Base-by-base conservation (phyloP, 1,140 invertebrate species). In the Mya arenaria region DNA sequence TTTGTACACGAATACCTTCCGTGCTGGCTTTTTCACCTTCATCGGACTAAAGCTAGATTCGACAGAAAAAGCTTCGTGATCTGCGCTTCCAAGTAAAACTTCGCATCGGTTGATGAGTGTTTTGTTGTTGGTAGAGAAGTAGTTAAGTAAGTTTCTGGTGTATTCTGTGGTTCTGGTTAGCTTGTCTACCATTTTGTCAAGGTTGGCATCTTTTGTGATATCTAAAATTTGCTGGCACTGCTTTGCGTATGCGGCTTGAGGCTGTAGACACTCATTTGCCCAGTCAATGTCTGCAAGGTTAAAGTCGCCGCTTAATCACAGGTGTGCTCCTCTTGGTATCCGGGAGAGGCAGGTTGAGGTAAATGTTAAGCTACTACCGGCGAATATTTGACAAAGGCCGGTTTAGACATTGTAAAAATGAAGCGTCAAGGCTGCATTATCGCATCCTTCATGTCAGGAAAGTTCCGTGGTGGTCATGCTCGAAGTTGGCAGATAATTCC, bases 61-160 rank as follows among this genome's bases (percentile, higher is more conserved):
- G 19, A 39, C 36, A 39, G 36, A 68, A 34, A 68, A 17, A 19
- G 63, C 34, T 34, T 68, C 63, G 36, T 68, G 63, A 1, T 68
- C 63, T 17, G 17, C 63, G 10, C 13, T 68, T 13, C 5, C 63
- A 25, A 1, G 63, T 1, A 34, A 17, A 17, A 68, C 36, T 39
- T 68, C 63, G 32, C 63, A 68, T 13, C 34, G 28, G 25, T 68
- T 68, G 28, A 68, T 68, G 63, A 68, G 63, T 4, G 63, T 34
- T 6, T 68, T 30, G 36, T 68, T 68, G 4, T 39, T 68, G 34
- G 63, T 34, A 4, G 4, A 68, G 34, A 68, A 0, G 63, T 32
- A 34, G 28, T 0, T 34, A 32, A 68, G 4, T 17, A 68, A 25
- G 30, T 39, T 68, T 68, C 15, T 17, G 10, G 63, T 34, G 32